Base-by-base conservation (phyloP, 2,888 invertebrate genomes). In the Unio delphinus region DNA sequence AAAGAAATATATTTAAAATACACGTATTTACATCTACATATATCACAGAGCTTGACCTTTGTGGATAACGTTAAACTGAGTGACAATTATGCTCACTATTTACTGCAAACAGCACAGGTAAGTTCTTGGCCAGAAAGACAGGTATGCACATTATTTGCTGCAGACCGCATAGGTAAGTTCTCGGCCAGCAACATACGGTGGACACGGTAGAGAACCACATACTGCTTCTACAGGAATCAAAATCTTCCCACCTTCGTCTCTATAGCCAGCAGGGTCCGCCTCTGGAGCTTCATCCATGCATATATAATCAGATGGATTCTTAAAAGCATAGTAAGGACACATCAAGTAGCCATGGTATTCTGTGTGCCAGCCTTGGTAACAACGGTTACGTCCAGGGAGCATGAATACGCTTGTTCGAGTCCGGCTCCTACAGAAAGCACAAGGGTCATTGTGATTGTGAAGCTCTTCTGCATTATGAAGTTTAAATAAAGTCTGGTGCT, bases 141-240 rank as follows among this genome's bases (percentile, higher is more conserved):
- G 11, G 11, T 45, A 15, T 45, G 45, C 11, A 45, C 2, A 45
- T 15, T 63, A 68, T 64, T 73, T 79, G 3, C 74, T 68, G 60
- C 80, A 80, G 5, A 80, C 77, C 20, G 64, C 77, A 62, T 77
- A 79, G 23, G 74, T 68, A 2, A 79, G 20, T 55, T 75, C 71
- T 45, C 65, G 34, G 28, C 72, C 73, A 28, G 64, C 55, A 1
- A 69, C 67, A 63, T 77, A 80, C 1, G 55, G 64, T 18, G 79
- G 79, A 68, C 80, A 80, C 1, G 77, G 73, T 15, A 79, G 67
- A 0, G 79, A 71, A 20, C 80, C 80, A 64, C 80, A 80, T 4
- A 54, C 55, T 3, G 64, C 67, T 34, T 70, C 68, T 3, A 80
- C 79, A 15, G 64, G 60, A 65, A 76, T 70, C 2, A 80, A 56